phyloP scores from a whole-genome alignment of 2,888 invertebrate species.

The Cephus sareptanus region DNA sequence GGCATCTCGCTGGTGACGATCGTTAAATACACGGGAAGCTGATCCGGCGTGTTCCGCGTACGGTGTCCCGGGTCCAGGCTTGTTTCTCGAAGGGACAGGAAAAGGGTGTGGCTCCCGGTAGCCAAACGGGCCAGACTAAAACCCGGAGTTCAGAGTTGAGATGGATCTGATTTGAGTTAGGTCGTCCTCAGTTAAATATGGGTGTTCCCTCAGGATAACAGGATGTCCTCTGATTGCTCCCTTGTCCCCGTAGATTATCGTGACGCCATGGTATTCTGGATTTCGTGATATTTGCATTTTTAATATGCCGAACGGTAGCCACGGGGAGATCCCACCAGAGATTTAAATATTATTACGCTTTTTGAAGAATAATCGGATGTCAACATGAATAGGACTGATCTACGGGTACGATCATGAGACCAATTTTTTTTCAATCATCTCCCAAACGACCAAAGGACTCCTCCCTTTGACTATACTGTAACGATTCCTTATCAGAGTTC shows the following conservation, averaged over 20 bases:
- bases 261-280: conserved; percentile 29
- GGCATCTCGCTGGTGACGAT: conserved; percentile 8
- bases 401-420: neutral
- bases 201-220: conserved; percentile 58
- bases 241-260: conserved; percentile 55
- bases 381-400: conserved; percentile 18
- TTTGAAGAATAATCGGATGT: conserved; percentile 22
- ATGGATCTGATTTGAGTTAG: conserved; percentile 48
- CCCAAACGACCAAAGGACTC: neutral
- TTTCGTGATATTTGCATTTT: conserved; percentile 45
- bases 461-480: neutral
- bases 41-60: neutral
- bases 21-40: conserved; percentile 17
- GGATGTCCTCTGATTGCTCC: conserved; percentile 58
- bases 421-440: neutral
- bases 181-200: conserved; percentile 42
- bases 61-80: neutral
- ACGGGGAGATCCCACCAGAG: conserved; percentile 22
- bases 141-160: conserved; percentile 29
- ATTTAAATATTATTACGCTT: conserved; percentile 39
- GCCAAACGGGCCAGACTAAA: conserved; percentile 46
- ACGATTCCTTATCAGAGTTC: neutral
- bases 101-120: conserved; percentile 58
- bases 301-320: conserved; percentile 32
- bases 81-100: conserved; percentile 23